Percentiles rank a stretch among this genome's conserved stretches.
phyloP scores from a whole-genome alignment of 2,797 vertebrate genomes.

The Tadarida brasiliensis region DNA sequence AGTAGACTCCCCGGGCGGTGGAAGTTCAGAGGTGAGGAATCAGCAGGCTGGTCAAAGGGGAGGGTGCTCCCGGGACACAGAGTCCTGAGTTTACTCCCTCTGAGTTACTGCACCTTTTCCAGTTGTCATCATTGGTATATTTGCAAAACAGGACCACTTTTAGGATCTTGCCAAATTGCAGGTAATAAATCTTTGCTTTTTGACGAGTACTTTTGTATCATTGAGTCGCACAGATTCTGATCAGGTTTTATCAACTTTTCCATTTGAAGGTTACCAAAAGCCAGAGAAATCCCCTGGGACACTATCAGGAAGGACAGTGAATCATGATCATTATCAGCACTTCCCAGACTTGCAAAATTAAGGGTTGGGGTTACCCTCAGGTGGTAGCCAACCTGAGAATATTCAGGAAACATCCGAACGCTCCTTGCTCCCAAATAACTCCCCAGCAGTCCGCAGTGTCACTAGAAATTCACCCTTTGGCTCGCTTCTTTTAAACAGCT shows the following conservation, averaged over 20 bases:
- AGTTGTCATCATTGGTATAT: background rate
- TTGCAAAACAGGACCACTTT: background rate
- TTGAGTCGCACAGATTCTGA: background rate
- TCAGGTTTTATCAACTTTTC: background rate
- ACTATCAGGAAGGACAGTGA: background rate
- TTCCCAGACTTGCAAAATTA: background rate
- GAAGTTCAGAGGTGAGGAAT: background rate
- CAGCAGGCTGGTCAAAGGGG: background rate
- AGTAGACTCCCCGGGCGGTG: background rate
- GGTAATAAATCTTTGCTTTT: background rate
- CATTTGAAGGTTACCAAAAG: background rate
- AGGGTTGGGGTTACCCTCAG: background rate
- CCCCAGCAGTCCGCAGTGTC: background rate
- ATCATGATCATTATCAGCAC: no score
- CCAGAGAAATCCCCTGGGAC: background rate
- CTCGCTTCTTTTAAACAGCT: background rate
- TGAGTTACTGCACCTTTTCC: background rate
- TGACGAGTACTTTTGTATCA: background rate
- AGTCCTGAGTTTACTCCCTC: background rate
- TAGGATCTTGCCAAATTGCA: background rate
- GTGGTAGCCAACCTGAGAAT: background rate
- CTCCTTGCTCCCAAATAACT: background rate
- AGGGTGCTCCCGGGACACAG: background rate
- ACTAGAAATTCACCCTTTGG: background rate
- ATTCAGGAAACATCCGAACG: background rate